phyloP scores from a whole-genome alignment of 2,113 vertebrate genomes.

The Calcarius ornatus region DNA sequence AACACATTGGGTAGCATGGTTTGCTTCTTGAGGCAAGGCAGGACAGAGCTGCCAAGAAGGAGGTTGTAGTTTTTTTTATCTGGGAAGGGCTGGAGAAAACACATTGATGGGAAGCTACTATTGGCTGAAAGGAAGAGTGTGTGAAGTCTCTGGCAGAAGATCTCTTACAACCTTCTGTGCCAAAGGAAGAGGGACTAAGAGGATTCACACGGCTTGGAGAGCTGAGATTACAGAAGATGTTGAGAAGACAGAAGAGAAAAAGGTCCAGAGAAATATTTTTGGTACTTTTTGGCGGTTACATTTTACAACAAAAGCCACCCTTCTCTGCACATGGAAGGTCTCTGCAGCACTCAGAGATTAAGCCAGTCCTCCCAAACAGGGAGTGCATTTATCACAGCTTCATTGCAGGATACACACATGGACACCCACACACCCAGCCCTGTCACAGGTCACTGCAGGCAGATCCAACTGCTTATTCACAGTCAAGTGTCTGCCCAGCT shows the following conservation, averaged over 20 bases:
- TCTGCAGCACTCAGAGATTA: not conserved
- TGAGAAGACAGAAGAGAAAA: not conserved
- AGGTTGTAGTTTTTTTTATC: not conserved
- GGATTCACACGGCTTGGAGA: not conserved
- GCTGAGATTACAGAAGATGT: not conserved
- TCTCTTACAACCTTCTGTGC: not conserved
- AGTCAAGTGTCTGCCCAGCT: not conserved
- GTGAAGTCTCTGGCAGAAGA: conserved; percentile 4
- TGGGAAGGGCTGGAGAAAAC: not conserved
- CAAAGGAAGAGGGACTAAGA: not conserved
- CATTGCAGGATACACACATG: not conserved
- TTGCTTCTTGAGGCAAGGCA: not conserved
- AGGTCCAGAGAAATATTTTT: not conserved
- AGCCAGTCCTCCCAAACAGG: not conserved
- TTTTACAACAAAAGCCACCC: not conserved
- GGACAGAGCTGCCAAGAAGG: not conserved
- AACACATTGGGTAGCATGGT: not conserved
- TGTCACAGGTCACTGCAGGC: not conserved
- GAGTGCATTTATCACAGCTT: not conserved
- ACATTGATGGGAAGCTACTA: not conserved
- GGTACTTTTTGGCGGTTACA: not conserved
- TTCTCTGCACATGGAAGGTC: not conserved
- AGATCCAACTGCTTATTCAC: not conserved
- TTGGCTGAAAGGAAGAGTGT: not conserved
- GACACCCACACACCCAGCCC: not conserved